Evolutionary conservation across 2,113 vertebrate species (phyloP).

Genomic region (Aythya baeri): DNA sequence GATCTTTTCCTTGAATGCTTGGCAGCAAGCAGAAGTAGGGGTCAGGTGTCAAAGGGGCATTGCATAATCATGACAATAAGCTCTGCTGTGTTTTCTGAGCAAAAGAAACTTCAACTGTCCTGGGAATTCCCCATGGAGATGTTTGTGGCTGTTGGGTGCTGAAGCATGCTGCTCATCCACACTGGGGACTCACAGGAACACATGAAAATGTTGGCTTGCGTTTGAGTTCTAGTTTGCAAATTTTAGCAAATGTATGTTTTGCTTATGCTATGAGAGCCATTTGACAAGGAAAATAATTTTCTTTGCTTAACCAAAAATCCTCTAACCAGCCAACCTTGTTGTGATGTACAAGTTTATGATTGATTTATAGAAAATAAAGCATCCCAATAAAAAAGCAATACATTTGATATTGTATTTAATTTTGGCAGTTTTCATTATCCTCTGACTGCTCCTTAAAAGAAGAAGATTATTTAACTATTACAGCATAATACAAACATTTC

Average conservation of each 20-base stretch:
- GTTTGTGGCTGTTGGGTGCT: neutral
- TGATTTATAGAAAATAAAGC: neutral
- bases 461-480: neutral
- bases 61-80: neutral
- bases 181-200: neutral
- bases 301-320: neutral
- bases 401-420: neutral
- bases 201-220: neutral
- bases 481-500: neutral
- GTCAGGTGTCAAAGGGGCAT: neutral
- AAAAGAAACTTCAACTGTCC: neutral
- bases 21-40: neutral
- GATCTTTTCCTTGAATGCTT: neutral
- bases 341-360: neutral
- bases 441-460: neutral
- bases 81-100: neutral
- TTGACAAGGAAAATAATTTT: neutral
- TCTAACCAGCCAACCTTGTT: neutral
- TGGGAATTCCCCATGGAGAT: neutral
- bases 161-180: neutral
- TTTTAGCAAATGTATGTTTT: neutral
- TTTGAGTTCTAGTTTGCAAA: neutral
- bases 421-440: neutral
- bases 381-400: slow-evolving; percentile 3
- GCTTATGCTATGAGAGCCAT: neutral